Evolutionary conservation across 2,888 invertebrate genomes (phyloP).

Genomic region (Neoaliturus tenellus): DNA sequence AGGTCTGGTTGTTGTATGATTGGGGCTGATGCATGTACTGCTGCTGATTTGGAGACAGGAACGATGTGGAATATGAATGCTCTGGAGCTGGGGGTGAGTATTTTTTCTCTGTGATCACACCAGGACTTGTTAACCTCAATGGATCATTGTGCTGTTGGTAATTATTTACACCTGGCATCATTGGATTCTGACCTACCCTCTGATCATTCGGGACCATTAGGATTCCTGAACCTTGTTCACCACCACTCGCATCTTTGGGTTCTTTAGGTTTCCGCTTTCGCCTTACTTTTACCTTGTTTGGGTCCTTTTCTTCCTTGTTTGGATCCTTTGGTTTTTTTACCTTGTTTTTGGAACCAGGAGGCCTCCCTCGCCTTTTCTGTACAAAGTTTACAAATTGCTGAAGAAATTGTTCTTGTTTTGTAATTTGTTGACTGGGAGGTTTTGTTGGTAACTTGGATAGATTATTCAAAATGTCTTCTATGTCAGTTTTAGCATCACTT

Average conservation of each 20-base stretch:
- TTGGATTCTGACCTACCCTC: neutral
- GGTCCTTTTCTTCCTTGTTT: neutral
- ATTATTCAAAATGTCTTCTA: neutral
- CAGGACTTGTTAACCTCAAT: neutral
- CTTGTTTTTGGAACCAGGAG: conserved; percentile 41
- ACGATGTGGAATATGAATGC: conserved; percentile 34
- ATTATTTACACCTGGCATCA: neutral
- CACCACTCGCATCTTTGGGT: neutral
- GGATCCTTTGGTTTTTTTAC: conserved; percentile 36
- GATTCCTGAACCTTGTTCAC: neutral
- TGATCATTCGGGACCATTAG: neutral
- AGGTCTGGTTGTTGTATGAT: neutral
- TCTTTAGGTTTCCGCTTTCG: conserved; percentile 40
- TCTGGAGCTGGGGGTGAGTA: conserved; percentile 10
- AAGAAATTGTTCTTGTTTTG: conserved; percentile 19
- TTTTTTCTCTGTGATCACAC: neutral
- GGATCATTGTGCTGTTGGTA: conserved; percentile 11
- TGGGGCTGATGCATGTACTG: neutral
- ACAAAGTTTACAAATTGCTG: conserved; percentile 38
- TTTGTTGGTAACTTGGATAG: neutral
- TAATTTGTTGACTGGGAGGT: neutral
- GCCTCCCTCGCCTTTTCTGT: conserved; percentile 21
- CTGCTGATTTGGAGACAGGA: neutral
- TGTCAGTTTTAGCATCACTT: conserved; percentile 38
- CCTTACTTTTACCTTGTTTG: conserved; percentile 7